phyloP scores from a whole-genome alignment of 2,888 invertebrate genomes.

The Tetranychus piercei region DNA sequence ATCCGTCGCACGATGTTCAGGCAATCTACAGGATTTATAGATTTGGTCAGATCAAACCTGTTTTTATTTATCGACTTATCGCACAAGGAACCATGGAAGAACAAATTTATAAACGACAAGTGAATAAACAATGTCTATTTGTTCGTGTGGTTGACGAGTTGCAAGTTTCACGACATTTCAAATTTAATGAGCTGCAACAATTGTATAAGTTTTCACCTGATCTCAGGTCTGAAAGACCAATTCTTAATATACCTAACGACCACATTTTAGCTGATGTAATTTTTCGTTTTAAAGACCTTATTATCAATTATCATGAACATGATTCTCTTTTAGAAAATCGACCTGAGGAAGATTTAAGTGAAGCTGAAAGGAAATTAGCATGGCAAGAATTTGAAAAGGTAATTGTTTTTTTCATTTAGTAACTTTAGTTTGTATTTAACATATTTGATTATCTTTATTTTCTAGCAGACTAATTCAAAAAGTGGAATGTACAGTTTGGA shows the following conservation, averaged over 20 bases:
- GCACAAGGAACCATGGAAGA: conserved; percentile 95
- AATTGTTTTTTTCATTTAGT: conserved; percentile 25
- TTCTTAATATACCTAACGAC: conserved; percentile 56
- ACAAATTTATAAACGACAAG: conserved; percentile 78
- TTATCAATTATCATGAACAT: conserved; percentile 82
- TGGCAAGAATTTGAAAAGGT: conserved; percentile 96
- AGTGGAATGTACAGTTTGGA: too few species aligned
- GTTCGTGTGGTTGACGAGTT: conserved; percentile 92
- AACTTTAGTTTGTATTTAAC: too few species aligned
- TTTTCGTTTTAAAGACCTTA: conserved; percentile 49
- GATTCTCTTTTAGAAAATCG: conserved; percentile 82
- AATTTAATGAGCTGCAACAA: conserved; percentile 73
- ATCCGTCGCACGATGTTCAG: conserved; percentile 94
- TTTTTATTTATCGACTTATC: conserved; percentile 84
- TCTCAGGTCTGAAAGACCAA: conserved; percentile 41
- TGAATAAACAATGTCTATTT: conserved; percentile 82
- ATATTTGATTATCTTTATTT: too few species aligned
- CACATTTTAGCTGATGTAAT: conserved; percentile 66
- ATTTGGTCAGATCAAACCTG: conserved; percentile 92
- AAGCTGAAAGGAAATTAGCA: conserved; percentile 80
- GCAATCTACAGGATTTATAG: conserved; percentile 93
- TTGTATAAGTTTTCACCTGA: conserved; percentile 66
- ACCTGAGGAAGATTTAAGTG: conserved; percentile 76
- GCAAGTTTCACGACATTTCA: conserved; percentile 93
- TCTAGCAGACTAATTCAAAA: too few species aligned